Percentiles rank a stretch among this genome's conserved stretches.
phyloP scores from a whole-genome alignment of 2,113 vertebrate genomes.

The Sarotherodon lohbergeri region DNA sequence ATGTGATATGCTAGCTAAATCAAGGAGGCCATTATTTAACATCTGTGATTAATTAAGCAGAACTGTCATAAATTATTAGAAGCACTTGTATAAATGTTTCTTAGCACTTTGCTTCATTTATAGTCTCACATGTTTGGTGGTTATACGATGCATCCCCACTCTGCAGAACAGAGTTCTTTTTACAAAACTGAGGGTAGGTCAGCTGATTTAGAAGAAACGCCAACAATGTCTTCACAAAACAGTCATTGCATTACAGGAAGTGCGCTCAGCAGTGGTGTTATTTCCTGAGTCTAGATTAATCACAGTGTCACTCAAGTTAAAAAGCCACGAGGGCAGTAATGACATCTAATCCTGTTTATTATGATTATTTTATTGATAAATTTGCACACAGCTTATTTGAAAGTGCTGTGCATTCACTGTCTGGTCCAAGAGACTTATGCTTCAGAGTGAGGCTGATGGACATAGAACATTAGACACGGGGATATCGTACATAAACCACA shows the following conservation, averaged over 20 bases:
- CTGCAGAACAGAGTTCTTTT: not conserved
- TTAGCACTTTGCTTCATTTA: not conserved
- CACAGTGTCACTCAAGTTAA: not conserved
- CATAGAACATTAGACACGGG: constrained; percentile 62
- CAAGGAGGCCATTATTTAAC: not conserved
- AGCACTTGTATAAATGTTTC: not conserved
- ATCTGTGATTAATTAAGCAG: not conserved
- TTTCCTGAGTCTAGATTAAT: constrained; percentile 66
- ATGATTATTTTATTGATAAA: not conserved
- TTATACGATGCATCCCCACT: not conserved
- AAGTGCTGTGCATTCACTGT: not conserved
- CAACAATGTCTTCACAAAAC: constrained; percentile 36
- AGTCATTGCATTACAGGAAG: constrained; percentile 70
- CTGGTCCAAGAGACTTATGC: not conserved
- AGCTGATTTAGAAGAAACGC: constrained; percentile 63
- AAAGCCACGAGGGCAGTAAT: not conserved
- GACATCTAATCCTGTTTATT: not conserved
- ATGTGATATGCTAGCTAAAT: not conserved
- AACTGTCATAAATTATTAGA: not conserved
- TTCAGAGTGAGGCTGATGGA: not conserved
- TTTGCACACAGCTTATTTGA: not conserved
- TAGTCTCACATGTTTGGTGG: not conserved
- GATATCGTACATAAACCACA: constrained; percentile 48
- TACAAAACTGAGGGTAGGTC: constrained; percentile 44
- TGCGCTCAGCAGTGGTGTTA: constrained; percentile 44